phyloP scores from a whole-genome alignment of 2,113 vertebrate species.

The Passer montanus region DNA sequence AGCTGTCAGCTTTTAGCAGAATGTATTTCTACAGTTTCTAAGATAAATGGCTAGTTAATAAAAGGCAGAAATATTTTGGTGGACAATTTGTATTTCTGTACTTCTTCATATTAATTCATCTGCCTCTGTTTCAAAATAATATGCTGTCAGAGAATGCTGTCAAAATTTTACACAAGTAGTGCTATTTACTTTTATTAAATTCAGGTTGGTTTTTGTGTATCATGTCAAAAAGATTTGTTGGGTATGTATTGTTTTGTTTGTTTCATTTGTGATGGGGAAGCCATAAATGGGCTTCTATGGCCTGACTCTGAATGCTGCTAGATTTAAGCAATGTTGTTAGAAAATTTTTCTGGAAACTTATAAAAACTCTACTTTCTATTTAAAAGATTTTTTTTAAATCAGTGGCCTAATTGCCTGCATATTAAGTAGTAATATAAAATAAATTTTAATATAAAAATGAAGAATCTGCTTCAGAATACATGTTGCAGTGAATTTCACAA shows the following conservation, averaged over 20 bases:
- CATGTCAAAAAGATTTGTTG: not conserved
- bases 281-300: not conserved
- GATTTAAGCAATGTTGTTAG: not conserved
- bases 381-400: not conserved
- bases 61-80: not conserved
- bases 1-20: not conserved
- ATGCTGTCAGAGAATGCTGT: not conserved
- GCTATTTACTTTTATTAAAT: not conserved
- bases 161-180: not conserved
- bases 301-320: not conserved
- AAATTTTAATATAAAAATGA: not conserved
- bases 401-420: not conserved
- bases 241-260: not conserved
- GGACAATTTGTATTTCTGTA: not conserved
- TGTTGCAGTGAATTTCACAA: not conserved
- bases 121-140: not conserved
- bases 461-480: not conserved
- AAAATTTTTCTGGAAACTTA: not conserved
- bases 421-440: not conserved
- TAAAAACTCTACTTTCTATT: not conserved
- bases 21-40: not conserved
- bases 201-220: not conserved
- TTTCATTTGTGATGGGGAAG: not conserved
- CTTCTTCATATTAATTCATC: not conserved
- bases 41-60: not conserved